Evolutionary conservation across 2,113 vertebrate species (phyloP).

Genomic region (Puma concolor): DNA sequence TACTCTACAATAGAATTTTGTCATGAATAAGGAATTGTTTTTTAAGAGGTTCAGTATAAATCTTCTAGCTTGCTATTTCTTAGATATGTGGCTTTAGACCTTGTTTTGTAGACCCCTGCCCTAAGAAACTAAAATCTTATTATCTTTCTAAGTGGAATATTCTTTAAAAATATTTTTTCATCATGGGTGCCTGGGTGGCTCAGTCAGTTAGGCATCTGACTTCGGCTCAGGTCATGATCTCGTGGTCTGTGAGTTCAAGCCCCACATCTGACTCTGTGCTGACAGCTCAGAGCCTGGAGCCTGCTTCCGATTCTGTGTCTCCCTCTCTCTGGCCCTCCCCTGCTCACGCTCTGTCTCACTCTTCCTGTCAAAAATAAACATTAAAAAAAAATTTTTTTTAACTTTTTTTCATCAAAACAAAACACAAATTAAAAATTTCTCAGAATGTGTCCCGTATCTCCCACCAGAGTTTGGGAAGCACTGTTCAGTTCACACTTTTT

Average conservation of each 20-base stretch:
- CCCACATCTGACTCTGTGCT: too few species aligned
- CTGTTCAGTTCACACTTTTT: background rate
- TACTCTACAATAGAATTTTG: background rate
- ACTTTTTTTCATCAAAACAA: background rate
- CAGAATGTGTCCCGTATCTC: background rate
- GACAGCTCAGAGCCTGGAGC: too few species aligned
- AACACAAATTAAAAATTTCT: background rate
- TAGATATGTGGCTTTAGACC: background rate
- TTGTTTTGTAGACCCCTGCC: background rate
- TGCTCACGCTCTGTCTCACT: too few species aligned
- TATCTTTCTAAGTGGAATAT: background rate
- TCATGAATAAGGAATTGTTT: background rate
- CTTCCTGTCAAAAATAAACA: too few species aligned
- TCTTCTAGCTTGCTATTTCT: background rate
- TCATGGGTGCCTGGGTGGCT: too few species aligned
- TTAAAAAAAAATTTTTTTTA: too few species aligned
- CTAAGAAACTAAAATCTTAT: slow-evolving; percentile 10
- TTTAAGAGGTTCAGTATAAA: slow-evolving; percentile 30
- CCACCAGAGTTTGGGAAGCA: background rate
- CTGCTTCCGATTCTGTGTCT: too few species aligned
- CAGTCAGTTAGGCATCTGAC: too few species aligned
- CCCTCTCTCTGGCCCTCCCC: too few species aligned
- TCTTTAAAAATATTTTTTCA: background rate
- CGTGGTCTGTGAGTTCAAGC: too few species aligned
- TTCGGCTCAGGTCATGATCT: too few species aligned